Base-by-base conservation (phyloP, 1,140 invertebrate species). In the Lysiphlebus fabarum region DNA sequence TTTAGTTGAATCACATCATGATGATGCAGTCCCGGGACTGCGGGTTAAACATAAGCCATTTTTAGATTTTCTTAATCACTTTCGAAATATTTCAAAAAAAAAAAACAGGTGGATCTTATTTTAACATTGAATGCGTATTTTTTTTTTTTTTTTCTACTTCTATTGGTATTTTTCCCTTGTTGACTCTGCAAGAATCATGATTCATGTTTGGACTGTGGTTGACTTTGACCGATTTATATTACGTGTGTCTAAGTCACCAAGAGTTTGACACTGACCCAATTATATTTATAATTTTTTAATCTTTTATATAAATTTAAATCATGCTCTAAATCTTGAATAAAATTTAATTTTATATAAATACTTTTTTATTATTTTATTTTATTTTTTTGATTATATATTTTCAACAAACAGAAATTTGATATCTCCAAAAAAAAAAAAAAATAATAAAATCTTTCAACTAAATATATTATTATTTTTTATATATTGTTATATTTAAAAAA, bases 101-200 rank as follows among this genome's bases (percentile, higher is more conserved):
- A 49, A 67, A 74, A 79, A 79, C 76, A 77, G 76, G 76, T 79
- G 75, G 75, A 38, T 7, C 10, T 37, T 11, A 38, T 40, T n/a
- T n/a, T n/a, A n/a, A n/a, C n/a, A n/a, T n/a, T n/a, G n/a, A 40
- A 40, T 40, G 63, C 56, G 41, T 63, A 67, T 58, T 42, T 42
- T 40, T 56, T 50, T 70, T 72, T 75, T 74, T 75, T 77, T 74
- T 72, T 75, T 72, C 74, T 72, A 71, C 75, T 76, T 75, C 67
- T 71, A 62, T 59, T n/a, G n/a, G n/a, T 62, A 69, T 70, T 63
- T 61, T 58, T 62, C 60, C 61, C 59, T 8, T 17, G 34, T 9
- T 44, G 9, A 5, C 11, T 10, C n/a, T 33, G 36, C 36, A 50
- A 49, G 53, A 62, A 61, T 42, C 41, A 60, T 64, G 63, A 68